Evolutionary conservation across 2,888 invertebrate species (phyloP), one percentile per base, ranked within the genome.

Genomic region (Yponomeuta cagnagella): DNA sequence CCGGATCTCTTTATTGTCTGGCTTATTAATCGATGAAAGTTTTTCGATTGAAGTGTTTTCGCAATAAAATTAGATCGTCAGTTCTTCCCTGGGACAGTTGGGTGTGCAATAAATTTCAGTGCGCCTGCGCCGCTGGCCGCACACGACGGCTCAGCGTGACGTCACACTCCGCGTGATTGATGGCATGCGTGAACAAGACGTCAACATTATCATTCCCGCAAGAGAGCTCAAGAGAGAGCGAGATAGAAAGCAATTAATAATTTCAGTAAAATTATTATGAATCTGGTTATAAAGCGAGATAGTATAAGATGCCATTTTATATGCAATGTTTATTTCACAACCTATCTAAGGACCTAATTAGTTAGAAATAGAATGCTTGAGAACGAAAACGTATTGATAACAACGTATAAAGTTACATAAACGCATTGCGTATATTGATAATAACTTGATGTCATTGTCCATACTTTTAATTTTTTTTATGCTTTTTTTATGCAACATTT

Each of bases 81-180:
- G 80, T 80, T 86, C 84, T 86, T 85, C 85, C 83, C 68, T 48
- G 68, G 4, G 52, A 83, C 82, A 80, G 80, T 82, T 83, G 79
- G 82, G 81, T 89, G 89, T 86, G 88, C 91, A 86, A 92, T 92
- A 92, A 92, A 92, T 92, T 58, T 85, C 82, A 84, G 82, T 69
- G 69, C 69, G 76, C 69, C 76, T 81, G 76, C 90, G 90, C 91
- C 90, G 76, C 81, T 76, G 90, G 91, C 91, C 91, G 89, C 92
- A 92, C 91, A 92, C 92, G 92, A 91, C 84, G 92, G 87, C 90
- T 83, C 90, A 84, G 90, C 89, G 88, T 91, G 91, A 92, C 91
- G 92, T 91, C 91, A 92, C 92, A 91, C 90, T 87, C 86, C 81
- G 80, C 79, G 86, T 92, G 92, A 92, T 92, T 89, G 91, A 92